These are phyloP conservation scores for Sebastolobus altivelis DNA, from an alignment of 2,797 vertebrate genomes.

Conservation along the genomic window DNA sequence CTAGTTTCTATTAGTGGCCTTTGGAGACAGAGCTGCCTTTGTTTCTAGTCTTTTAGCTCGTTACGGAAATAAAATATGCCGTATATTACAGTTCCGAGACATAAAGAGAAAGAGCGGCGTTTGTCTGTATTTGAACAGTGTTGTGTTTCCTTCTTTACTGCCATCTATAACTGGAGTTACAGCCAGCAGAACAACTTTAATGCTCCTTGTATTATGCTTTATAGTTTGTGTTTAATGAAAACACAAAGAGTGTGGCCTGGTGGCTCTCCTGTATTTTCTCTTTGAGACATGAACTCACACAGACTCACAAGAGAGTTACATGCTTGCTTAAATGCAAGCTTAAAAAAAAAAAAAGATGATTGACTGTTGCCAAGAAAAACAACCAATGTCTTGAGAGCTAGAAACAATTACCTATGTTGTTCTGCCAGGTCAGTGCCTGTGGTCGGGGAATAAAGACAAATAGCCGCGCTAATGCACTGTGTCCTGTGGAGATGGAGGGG, in stretches of 20 bases:
- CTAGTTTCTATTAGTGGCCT: constrained; percentile 10
- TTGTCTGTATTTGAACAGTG: constrained; percentile 32
- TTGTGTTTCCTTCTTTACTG: constrained; percentile 43
- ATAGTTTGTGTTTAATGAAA: constrained; percentile 54
- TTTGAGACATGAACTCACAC: constrained; percentile 63
- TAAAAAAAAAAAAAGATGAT: constrained; percentile 61
- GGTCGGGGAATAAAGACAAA: constrained; percentile 80
- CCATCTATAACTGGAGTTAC: constrained; percentile 22
- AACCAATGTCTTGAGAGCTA: constrained; percentile 74
- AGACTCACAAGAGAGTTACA: constrained; percentile 64
- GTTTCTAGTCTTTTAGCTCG: constrained; percentile 25
- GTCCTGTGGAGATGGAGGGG: constrained; percentile 76
- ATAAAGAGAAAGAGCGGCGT: constrained; percentile 5
- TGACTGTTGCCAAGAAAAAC: constrained; percentile 83
- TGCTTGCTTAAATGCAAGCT: constrained; percentile 64
- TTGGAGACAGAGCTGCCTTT: constrained; percentile 25
- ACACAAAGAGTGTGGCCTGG: constrained; percentile 48
- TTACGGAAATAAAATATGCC: constrained; percentile 21
- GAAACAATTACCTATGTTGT: constrained; percentile 83
- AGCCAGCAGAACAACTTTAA: constrained; percentile 29
- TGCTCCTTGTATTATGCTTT: constrained; percentile 39
- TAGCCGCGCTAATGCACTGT: constrained; percentile 76
- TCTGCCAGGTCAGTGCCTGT: constrained; percentile 77
- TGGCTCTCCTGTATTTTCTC: constrained; percentile 46
- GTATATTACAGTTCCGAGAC: constrained; percentile 13